Evolutionary conservation across 2,888 invertebrate species (phyloP).

Genomic region (Nephrotoma guestfalica): DNA sequence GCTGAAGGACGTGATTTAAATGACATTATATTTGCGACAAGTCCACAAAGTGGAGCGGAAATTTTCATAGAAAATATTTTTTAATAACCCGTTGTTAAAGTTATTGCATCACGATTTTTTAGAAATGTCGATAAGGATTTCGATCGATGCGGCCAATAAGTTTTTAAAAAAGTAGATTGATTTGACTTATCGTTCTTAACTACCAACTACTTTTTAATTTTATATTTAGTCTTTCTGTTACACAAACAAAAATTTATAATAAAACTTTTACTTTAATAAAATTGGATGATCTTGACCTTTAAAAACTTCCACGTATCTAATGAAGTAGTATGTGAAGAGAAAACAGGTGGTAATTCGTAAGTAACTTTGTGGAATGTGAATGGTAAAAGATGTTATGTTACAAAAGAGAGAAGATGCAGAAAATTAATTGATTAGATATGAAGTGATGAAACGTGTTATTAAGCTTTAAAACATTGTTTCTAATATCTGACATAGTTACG

Average conservation of each 20-base stretch:
- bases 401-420: neutral
- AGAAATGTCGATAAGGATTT: too few species aligned
- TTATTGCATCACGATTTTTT: too few species aligned
- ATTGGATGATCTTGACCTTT: neutral
- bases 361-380: neutral
- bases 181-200: too few species aligned
- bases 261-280: neutral
- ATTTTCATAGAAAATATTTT: conserved; percentile 14
- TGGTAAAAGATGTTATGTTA: neutral
- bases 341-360: neutral
- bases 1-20: conserved; percentile 36
- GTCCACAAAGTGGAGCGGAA: conserved; percentile 28
- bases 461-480: neutral
- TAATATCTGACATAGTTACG: neutral
- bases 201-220: too few species aligned
- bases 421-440: neutral
- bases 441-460: neutral
- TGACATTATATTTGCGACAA: conserved; percentile 53
- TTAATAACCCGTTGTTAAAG: neutral
- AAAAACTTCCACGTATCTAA: neutral
- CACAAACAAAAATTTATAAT: neutral
- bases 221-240: too few species aligned
- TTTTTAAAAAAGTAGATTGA: too few species aligned
- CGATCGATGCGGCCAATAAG: too few species aligned
- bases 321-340: neutral